These are phyloP conservation scores for Microctonus aethiopoides DNA, from an alignment of 2,888 invertebrate species.

Conservation along the genomic window DNA sequence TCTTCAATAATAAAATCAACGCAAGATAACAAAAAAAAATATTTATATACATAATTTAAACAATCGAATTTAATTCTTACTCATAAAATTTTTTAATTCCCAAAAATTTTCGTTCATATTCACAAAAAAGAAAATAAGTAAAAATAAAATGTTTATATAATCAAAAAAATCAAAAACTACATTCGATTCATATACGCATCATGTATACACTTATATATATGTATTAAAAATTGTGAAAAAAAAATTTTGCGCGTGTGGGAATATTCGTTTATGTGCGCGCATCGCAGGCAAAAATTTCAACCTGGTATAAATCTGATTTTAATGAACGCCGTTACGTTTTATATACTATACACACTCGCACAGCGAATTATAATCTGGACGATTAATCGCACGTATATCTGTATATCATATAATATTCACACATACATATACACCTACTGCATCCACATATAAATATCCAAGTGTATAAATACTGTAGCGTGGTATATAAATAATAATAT, in stretches of 20 bases:
- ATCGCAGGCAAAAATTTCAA: slow-evolving; percentile 41
- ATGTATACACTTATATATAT: not conserved
- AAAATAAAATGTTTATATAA: too few species aligned
- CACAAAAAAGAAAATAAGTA: too few species aligned
- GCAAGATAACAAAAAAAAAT: too few species aligned
- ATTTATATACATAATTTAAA: too few species aligned
- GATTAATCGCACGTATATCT: slow-evolving; percentile 45
- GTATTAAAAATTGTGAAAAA: not conserved
- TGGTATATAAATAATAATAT: slow-evolving; percentile 43
- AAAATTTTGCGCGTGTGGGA: not conserved
- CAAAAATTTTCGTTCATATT: too few species aligned
- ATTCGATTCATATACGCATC: not conserved
- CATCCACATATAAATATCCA: slow-evolving; percentile 8
- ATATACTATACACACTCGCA: slow-evolving; percentile 30
- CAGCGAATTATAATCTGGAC: slow-evolving; percentile 45
- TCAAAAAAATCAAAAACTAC: too few species aligned
- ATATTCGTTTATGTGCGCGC: slow-evolving; percentile 14
- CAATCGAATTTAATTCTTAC: too few species aligned
- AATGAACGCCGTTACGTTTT: slow-evolving; percentile 46
- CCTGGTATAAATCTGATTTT: slow-evolving; percentile 51
- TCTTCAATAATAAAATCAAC: too few species aligned
- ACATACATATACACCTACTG: too few species aligned
- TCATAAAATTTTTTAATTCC: too few species aligned
- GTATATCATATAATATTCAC: not conserved
- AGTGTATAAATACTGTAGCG: slow-evolving; percentile 33